phyloP scores from a whole-genome alignment of 2,797 vertebrate species.

The Glyptemys insculpta region DNA sequence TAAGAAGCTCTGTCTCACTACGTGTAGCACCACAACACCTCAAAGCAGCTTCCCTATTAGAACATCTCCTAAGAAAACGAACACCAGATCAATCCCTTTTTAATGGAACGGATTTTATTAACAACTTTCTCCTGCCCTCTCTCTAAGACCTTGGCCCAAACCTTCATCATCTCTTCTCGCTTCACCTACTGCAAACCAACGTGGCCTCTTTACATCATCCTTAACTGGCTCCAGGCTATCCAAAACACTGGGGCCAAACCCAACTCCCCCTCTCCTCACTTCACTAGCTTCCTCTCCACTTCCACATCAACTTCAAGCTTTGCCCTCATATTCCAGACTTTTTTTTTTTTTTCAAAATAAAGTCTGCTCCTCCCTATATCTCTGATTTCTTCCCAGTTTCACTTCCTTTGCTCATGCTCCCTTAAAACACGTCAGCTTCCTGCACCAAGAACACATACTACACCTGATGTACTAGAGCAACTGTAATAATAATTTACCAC shows the following conservation, averaged over 20 bases:
- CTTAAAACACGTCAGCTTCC: neutral
- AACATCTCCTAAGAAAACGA: neutral
- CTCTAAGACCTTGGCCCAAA: neutral
- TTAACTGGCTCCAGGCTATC: fast-evolving
- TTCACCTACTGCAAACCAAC: neutral
- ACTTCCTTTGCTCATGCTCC: neutral
- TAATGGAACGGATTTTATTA: neutral
- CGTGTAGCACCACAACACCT: neutral
- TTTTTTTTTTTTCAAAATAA: neutral
- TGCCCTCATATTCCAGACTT: neutral
- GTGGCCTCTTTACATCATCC: no score
- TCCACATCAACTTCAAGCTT: neutral
- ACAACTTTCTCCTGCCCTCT: neutral
- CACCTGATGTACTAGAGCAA: neutral
- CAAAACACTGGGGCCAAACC: fast-evolving
- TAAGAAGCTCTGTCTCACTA: no score
- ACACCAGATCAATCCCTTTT: neutral
- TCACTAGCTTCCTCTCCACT: neutral
- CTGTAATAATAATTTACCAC: neutral
- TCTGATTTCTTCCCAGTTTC: neutral
- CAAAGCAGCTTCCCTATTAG: neutral
- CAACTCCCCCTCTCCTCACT: neutral
- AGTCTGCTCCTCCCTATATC: neutral
- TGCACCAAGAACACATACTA: neutral
- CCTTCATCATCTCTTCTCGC: fast-evolving